Evolutionary conservation across 2,797 vertebrate genomes (phyloP), one percentile per base, ranked within the genome.

Genomic region (Staurois parvus): DNA sequence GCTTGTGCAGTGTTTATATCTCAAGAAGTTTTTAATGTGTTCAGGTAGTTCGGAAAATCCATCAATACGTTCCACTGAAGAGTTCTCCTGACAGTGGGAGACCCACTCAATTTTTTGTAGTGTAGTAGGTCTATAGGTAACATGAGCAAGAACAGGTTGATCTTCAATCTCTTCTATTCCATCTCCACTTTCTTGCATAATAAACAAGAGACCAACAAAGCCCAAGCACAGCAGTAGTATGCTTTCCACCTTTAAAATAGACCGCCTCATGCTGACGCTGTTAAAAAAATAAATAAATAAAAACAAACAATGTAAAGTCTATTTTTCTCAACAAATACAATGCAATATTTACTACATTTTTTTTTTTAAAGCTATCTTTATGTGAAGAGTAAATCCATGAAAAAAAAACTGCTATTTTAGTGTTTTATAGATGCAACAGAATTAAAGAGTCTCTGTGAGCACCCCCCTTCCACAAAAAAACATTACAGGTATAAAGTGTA

Each of bases 1-100:
- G 1, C 88, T 88, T 3, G 90, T 93, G 88, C 96, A 97, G 89
- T 96, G 96, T 3, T 56, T 90, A 86, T 95, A 95, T 34, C 85
- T 90, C 74, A 97, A 90, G 77, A 96, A 96, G 87, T 96, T 90
- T 69, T 94, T 85, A 3, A 96, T 91, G 1, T 89, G 68, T 8
- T 0, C 0, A 0, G 96, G 92, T 32, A 97, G 91, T 0, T 67
- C 2, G 0, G 17, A 40, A 3, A 98, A 97, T 59, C 85, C 92
- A 0, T 79, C 2, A 1, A 94, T 21, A 21, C 87, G 88, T 59
- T 84, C 79, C 0, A 82, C 91, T 0, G 92, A 93, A 2, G 0
- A 0, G 11, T 96, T 95, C 83, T 17, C 87, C 68, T 82, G 12
- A 59, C 96, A 96, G 0, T 13, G 34, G 0, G 11, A 40, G 0